Evolutionary conservation across 2,797 vertebrate species (phyloP), one percentile per base, ranked within the genome.

Genomic region (Pseudochirops corinnae): DNA sequence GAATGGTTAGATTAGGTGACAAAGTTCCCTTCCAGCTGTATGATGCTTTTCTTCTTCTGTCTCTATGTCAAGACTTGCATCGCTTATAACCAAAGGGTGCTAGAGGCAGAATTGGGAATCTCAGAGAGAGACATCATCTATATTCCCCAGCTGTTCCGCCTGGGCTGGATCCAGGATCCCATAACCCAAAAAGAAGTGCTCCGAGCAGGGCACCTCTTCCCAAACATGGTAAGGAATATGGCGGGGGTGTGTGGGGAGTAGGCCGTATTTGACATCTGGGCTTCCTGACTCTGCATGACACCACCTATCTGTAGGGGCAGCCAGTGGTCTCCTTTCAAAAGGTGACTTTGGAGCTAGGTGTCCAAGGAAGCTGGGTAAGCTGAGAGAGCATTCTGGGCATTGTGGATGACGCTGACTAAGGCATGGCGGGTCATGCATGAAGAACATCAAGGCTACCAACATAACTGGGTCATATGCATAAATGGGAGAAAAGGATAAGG

Each of bases 31-130:
- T n/a, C 62, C n/a, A n/a, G 16, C 39, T 24, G 12, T 11, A 50
- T 0, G 13, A 31, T 5, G 1, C 53, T 16, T 74, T 12, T 14
- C 21, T 50, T 87, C 4, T 0, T 24, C n/a, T 0, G 0, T 5
- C 14, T 5, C 7, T 13, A 12, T 1, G 4, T 50, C 31, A 2
- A 99, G 99, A 98, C 97, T 96, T 99, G 99, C 96, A 99, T 99
- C 0, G 98, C 98, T 98, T 99, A 99, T 99, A 99, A 99, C 98
- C 98, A 99, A n/a, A 98, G 99, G n/a, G 97, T 99, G 0, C 98
- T 99, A 93, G 99, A 99, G 98, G 98, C 93, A 95, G 99, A 99
- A 96, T 98, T 99, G 95, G 99, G 99, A 26, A 97, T 99, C 95
- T 98, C 97, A 0, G 99, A 99, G 0, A 97, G 98, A 0, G 99